These are phyloP conservation scores for Stenoptilia bipunctidactyla DNA, from an alignment of 2,888 invertebrate species.

Conservation along the genomic window DNA sequence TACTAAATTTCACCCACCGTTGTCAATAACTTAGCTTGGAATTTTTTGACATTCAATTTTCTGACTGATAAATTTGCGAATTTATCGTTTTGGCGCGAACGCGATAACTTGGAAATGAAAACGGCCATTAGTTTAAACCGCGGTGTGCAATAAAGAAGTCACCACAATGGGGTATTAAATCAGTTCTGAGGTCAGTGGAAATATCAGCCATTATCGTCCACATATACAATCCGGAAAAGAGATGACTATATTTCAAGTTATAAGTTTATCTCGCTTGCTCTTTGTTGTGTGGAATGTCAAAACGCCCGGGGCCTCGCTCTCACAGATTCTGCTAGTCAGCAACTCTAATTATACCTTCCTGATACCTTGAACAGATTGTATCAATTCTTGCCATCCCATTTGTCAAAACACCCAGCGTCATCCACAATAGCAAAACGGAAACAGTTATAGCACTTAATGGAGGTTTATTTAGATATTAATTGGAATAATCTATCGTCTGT, in stretches of 20 bases:
- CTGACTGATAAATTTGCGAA: slow-evolving; percentile 36
- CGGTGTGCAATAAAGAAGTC: slow-evolving; percentile 34
- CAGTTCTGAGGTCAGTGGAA: slow-evolving; percentile 23
- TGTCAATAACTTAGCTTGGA: slow-evolving; percentile 33
- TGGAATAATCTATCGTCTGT: background rate
- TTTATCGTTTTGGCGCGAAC: slow-evolving; percentile 20
- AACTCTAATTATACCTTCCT: slow-evolving; percentile 38
- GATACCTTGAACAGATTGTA: slow-evolving; percentile 31
- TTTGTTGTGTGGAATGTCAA: background rate
- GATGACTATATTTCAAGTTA: background rate
- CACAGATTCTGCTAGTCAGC: slow-evolving; percentile 48
- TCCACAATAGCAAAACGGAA: background rate
- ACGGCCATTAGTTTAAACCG: slow-evolving; percentile 29
- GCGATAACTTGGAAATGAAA: slow-evolving; percentile 29
- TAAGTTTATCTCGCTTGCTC: background rate
- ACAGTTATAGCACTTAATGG: background rate
- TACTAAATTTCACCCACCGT: slow-evolving; percentile 26
- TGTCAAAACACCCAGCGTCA: slow-evolving; percentile 28
- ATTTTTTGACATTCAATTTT: slow-evolving; percentile 40
- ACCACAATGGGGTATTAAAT: slow-evolving; percentile 36
- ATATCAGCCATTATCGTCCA: slow-evolving; percentile 2
- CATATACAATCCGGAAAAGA: background rate
- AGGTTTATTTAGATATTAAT: background rate
- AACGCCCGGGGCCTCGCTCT: slow-evolving; percentile 25
- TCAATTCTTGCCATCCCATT: slow-evolving; percentile 27